A percentile compares a stretch with the other conserved stretches of the same genome.
phyloP scores from a whole-genome alignment of 2,797 vertebrate species.

The Girardinus metallicus region DNA sequence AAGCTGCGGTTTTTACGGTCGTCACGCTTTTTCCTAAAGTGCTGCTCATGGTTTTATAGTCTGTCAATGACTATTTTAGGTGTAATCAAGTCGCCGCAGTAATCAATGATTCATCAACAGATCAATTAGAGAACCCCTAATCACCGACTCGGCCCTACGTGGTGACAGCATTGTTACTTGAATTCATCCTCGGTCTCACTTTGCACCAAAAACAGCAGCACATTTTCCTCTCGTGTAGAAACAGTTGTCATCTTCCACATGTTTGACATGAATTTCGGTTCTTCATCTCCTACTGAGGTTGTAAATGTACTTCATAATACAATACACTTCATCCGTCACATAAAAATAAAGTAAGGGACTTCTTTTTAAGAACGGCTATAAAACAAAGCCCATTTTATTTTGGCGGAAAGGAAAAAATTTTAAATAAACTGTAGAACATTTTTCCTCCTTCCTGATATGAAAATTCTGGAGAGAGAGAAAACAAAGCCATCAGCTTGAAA shows the following conservation, averaged over 20 bases:
- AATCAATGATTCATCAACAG: conserved; percentile 65
- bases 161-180: conserved; percentile 59
- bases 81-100: conserved; percentile 13
- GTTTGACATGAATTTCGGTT: neutral
- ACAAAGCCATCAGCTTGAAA: neutral
- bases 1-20: neutral
- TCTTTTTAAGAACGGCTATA: neutral
- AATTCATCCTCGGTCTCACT: conserved; percentile 19
- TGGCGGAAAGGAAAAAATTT: neutral
- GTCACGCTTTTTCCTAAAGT: neutral
- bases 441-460: conserved; percentile 18
- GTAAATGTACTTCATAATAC: neutral
- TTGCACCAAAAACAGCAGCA: conserved; percentile 15
- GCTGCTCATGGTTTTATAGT: neutral
- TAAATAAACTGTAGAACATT: neutral
- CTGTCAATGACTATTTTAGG: neutral
- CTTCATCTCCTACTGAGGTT: neutral
- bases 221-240: neutral
- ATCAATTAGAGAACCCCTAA: conserved; percentile 18
- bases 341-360: neutral
- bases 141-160: conserved; percentile 48
- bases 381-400: neutral
- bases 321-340: neutral
- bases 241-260: neutral
- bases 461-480: neutral